Evolutionary conservation across 2,797 vertebrate species (phyloP).

Genomic region (Mus caroli): DNA sequence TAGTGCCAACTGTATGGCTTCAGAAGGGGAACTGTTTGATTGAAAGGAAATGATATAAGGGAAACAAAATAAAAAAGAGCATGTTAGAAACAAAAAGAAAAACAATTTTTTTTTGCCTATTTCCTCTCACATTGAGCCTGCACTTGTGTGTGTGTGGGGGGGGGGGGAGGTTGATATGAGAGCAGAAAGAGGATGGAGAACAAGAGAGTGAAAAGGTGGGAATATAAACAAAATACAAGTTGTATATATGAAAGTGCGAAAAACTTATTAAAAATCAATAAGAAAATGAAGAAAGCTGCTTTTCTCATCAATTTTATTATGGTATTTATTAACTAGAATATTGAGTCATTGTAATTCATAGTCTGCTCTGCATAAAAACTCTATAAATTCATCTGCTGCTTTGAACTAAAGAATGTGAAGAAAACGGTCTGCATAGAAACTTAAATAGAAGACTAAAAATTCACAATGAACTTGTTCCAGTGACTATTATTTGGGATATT

Average conservation of each 20-base stretch:
- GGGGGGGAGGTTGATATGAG: not conserved
- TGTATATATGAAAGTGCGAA: not conserved
- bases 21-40: not conserved
- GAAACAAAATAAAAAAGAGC: too few relatives aligned
- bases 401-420: constrained; percentile 51
- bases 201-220: not conserved
- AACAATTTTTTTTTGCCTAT: not conserved
- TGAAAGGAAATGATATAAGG: not conserved
- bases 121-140: not conserved
- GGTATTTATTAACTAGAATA: constrained; percentile 49
- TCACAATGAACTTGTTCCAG: constrained; percentile 15
- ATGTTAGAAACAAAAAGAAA: not conserved
- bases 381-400: not conserved
- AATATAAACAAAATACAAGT: not conserved
- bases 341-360: constrained; percentile 10
- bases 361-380: constrained; percentile 58
- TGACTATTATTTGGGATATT: constrained; percentile 42
- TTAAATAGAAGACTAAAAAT: constrained; percentile 69
- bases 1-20: constrained; percentile 39
- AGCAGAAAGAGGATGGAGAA: not conserved
- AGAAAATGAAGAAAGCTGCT: not conserved
- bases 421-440: constrained; percentile 17
- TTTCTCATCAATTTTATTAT: constrained; percentile 54
- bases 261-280: not conserved
- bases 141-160: not conserved